Percentiles rank a stretch among this genome's conserved stretches.
Conservation (phyloP, 2,797 vertebrate species). For the Columba guinea region DNA sequence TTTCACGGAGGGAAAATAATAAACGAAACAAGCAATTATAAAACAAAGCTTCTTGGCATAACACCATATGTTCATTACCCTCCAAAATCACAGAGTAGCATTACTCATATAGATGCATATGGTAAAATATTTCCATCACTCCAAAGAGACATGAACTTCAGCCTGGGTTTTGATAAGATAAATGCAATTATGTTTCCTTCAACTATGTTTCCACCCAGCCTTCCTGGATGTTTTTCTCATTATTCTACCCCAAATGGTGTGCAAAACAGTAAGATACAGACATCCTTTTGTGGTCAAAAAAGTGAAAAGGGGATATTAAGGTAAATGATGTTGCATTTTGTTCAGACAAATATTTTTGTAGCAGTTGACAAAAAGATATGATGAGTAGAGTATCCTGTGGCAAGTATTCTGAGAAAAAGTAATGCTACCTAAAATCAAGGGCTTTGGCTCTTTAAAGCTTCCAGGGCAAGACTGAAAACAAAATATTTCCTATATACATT, state of each 20-base stretch:
- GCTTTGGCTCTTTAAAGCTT: conserved; percentile 28
- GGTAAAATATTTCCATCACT: background rate
- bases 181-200: background rate
- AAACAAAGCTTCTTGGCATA: background rate
- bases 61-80: background rate
- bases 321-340: background rate
- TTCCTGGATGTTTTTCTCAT: background rate
- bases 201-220: background rate
- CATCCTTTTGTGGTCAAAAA: background rate
- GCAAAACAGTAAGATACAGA: background rate
- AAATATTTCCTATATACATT: conserved; percentile 10
- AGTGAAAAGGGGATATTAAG: background rate
- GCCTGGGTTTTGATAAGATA: background rate
- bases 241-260: background rate
- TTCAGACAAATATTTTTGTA: background rate
- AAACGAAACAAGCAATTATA: background rate
- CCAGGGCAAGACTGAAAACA: conserved; percentile 19
- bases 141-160: background rate
- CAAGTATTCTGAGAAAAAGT: background rate
- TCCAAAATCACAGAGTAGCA: background rate
- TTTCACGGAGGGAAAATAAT: background rate
- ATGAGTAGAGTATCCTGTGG: background rate
- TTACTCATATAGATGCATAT: rapidly evolving
- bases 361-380: background rate
- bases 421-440: background rate